These are phyloP conservation scores for Limonius californicus DNA, from an alignment of 1,140 invertebrate species.

Conservation along the genomic window DNA sequence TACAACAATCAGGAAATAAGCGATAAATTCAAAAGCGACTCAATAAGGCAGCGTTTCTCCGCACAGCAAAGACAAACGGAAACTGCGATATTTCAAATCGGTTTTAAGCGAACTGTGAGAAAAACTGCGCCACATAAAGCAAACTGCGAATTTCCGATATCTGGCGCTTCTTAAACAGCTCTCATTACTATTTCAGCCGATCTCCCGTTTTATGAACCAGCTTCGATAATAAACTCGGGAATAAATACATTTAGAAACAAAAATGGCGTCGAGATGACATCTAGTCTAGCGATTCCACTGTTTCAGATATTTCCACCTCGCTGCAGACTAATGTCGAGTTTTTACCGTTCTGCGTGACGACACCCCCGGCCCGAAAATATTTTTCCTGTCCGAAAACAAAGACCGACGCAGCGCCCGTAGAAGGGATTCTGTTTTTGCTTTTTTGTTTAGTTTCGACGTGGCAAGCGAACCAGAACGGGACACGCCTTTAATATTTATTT, in stretches of 20 bases:
- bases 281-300: neutral
- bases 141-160: constrained; percentile 13
- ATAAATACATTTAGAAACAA: constrained; percentile 8
- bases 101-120: constrained; percentile 6
- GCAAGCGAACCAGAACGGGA: too few species aligned
- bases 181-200: constrained; percentile 9
- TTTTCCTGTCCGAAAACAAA: too few species aligned
- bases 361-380: too few species aligned
- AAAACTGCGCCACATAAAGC: constrained; percentile 1
- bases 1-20: constrained; percentile 13
- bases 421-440: too few species aligned
- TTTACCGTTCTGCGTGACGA: too few species aligned
- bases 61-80: constrained; percentile 2
- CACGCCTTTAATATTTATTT: too few species aligned
- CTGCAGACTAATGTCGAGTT: constrained; percentile 1
- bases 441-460: too few species aligned
- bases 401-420: too few species aligned
- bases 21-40: constrained; percentile 6
- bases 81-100: constrained; percentile 11
- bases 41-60: neutral
- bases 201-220: constrained; percentile 1
- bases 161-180: constrained; percentile 12
- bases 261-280: constrained; percentile 4
- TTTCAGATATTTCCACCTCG: constrained; percentile 3
- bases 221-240: constrained; percentile 2